phyloP scores from a whole-genome alignment of 2,113 vertebrate species.

The Neofelis nebulosa region DNA sequence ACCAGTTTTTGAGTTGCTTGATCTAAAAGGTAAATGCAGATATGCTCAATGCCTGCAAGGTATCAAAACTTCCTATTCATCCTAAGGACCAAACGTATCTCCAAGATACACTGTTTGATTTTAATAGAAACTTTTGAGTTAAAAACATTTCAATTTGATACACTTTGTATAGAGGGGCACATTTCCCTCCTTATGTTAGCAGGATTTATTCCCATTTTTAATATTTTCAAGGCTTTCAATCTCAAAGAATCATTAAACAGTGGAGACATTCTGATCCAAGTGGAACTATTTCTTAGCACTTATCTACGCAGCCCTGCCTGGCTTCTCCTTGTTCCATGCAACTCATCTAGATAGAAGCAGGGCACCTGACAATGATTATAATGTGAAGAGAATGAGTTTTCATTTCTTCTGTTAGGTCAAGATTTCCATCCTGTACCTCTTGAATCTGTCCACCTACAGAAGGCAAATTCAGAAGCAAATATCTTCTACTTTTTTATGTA shows the following conservation, averaged over 20 bases:
- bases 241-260: background rate
- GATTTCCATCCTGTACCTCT: background rate
- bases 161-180: background rate
- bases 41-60: background rate
- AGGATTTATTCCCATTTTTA: background rate
- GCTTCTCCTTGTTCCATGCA: background rate
- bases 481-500: background rate
- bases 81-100: background rate
- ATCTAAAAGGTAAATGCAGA: background rate
- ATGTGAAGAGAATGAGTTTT: background rate
- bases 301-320: background rate
- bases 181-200: background rate
- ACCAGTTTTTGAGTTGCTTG: background rate
- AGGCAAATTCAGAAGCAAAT: background rate
- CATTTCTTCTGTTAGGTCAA: background rate
- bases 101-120: background rate
- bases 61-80: background rate
- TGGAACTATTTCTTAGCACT: background rate
- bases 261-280: background rate
- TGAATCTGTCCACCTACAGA: background rate
- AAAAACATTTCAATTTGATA: background rate
- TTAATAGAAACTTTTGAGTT: background rate
- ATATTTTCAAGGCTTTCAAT: background rate
- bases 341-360: background rate
- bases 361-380: background rate